These are phyloP conservation scores for Ischnura elegans DNA, from an alignment of 2,888 invertebrate genomes.

Conservation along the genomic window DNA sequence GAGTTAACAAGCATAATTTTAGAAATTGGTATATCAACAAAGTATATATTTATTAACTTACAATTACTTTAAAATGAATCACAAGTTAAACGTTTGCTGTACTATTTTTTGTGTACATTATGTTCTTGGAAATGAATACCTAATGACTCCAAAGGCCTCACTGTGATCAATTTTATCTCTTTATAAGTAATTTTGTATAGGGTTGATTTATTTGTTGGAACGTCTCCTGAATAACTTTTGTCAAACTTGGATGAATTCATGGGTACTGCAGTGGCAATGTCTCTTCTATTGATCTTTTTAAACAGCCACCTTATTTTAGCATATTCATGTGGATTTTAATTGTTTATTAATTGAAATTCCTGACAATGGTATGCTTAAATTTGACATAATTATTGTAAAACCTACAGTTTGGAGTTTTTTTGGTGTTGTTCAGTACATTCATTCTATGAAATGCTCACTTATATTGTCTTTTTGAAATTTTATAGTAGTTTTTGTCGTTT, in stretches of 20 bases:
- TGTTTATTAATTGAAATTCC: not conserved
- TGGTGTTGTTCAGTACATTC: constrained; percentile 27
- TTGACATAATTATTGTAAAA: not conserved
- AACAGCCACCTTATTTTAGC: not conserved
- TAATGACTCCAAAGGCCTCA: constrained; percentile 62
- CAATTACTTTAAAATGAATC: constrained; percentile 40
- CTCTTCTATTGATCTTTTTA: constrained; percentile 25
- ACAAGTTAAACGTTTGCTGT: constrained; percentile 54
- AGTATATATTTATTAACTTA: constrained; percentile 45
- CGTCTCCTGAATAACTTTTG: not conserved
- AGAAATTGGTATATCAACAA: constrained; percentile 60
- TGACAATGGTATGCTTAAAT: not conserved
- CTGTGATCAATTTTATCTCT: constrained; percentile 64
- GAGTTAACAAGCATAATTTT: constrained; percentile 37
- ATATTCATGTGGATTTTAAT: not conserved
- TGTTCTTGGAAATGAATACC: constrained; percentile 44
- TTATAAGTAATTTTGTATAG: constrained; percentile 55
- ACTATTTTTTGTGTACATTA: constrained; percentile 61
- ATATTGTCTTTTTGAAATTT: constrained; percentile 21
- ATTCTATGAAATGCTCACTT: constrained; percentile 38
- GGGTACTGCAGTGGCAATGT: not conserved
- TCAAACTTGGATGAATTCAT: constrained; percentile 11
- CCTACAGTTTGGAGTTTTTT: not conserved
- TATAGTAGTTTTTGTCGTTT: not conserved
- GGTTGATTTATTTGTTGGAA: constrained; percentile 20